Evolutionary conservation across 1,140 invertebrate genomes (phyloP).

Genomic region (Drosophila hydei): DNA sequence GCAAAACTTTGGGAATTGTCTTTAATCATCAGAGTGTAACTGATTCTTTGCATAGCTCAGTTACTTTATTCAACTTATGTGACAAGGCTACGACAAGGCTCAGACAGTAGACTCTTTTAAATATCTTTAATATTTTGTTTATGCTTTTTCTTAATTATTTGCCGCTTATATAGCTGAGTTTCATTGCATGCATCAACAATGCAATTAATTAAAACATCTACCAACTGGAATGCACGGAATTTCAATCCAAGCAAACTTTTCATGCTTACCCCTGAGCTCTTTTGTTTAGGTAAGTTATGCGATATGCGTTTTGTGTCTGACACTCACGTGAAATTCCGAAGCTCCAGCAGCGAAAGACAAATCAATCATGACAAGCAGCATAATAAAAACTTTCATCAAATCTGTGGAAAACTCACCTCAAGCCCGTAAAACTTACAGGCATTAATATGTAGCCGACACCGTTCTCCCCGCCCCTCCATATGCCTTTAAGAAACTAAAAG

Average conservation of each 20-base stretch:
- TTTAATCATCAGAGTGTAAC: no score
- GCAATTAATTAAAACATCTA: background rate
- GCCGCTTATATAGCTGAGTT: no score
- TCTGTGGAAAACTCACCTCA: conserved; percentile 18
- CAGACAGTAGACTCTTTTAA: no score
- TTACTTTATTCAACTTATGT: no score
- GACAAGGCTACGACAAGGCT: no score
- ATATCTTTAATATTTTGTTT: no score
- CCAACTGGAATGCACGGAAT: background rate
- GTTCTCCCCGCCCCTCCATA: background rate
- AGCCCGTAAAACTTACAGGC: background rate
- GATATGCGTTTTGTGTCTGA: conserved; percentile 8
- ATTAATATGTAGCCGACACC: background rate
- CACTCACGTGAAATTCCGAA: conserved; percentile 5
- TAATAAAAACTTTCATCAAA: conserved; percentile 26
- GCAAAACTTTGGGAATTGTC: no score
- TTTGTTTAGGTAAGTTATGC: conserved; percentile 17
- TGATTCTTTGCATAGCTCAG: no score
- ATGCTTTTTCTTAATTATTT: background rate
- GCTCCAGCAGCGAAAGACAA: conserved; percentile 3
- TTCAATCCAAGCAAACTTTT: background rate
- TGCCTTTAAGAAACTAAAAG: background rate
- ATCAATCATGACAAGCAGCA: conserved; percentile 27
- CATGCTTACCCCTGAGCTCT: background rate
- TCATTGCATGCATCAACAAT: background rate